Percentiles rank a stretch among this genome's conserved stretches.
Evolutionary conservation across 2,888 invertebrate genomes (phyloP).

Genomic region (Zelleria hepariella): DNA sequence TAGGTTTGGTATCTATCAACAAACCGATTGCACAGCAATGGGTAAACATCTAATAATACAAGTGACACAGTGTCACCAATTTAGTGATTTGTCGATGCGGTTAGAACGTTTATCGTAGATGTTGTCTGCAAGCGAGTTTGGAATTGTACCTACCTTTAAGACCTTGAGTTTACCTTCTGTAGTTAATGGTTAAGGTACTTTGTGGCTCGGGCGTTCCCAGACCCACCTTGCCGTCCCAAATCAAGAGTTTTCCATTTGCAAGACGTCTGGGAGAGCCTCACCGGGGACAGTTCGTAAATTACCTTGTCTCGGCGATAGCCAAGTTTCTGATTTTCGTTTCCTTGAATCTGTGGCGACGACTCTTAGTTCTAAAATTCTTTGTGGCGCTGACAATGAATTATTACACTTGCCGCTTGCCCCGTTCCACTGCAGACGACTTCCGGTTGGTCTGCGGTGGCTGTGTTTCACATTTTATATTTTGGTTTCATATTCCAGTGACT

Average conservation of each 20-base stretch:
- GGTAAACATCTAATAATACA: too few species aligned
- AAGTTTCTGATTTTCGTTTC: not conserved
- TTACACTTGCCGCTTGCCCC: not conserved
- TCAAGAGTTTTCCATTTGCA: slow-evolving; percentile 3
- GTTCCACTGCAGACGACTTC: not conserved
- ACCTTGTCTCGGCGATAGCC: slow-evolving; percentile 4
- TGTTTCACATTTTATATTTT: not conserved
- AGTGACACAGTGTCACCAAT: too few species aligned
- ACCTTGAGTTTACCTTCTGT: not conserved
- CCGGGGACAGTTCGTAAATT: not conserved
- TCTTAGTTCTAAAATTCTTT: slow-evolving; percentile 1
- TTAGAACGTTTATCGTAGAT: too few species aligned
- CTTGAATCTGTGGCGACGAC: not conserved
- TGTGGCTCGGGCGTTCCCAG: not conserved
- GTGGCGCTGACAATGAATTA: not conserved
- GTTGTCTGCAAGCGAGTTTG: too few species aligned
- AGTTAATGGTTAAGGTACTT: not conserved
- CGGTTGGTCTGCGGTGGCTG: not conserved
- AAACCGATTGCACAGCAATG: too few species aligned
- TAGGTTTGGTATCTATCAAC: too few species aligned
- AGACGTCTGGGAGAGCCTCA: not conserved
- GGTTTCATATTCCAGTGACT: not conserved
- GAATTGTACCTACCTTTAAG: too few species aligned
- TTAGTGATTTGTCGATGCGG: too few species aligned
- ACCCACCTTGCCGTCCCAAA: not conserved